Evolutionary conservation across 2,888 invertebrate genomes (phyloP).

Genomic region (Leptinotarsa haldemani): DNA sequence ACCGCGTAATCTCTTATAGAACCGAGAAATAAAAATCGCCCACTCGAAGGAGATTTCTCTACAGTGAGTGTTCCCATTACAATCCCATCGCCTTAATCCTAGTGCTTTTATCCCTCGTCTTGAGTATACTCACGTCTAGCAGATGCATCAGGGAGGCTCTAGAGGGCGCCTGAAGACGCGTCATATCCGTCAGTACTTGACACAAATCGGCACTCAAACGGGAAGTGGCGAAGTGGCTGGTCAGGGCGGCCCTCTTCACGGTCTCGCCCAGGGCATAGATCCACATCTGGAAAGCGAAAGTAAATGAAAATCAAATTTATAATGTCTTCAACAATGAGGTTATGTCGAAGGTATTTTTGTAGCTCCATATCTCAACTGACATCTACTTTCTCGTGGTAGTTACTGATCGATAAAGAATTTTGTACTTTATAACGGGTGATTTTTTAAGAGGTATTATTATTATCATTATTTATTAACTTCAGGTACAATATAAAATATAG

Average conservation of each 20-base stretch:
- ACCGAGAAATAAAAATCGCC: slow-evolving; percentile 12
- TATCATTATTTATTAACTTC: too few species aligned
- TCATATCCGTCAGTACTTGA: slow-evolving; percentile 70
- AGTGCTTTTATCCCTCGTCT: slow-evolving; percentile 12
- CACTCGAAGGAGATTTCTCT: neutral
- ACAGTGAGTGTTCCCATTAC: slow-evolving; percentile 6
- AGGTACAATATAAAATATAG: too few species aligned
- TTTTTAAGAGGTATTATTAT: too few species aligned
- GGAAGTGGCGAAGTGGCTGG: slow-evolving; percentile 64
- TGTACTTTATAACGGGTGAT: too few species aligned
- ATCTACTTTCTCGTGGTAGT: too few species aligned
- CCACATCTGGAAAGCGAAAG: slow-evolving; percentile 69
- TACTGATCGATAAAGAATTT: too few species aligned
- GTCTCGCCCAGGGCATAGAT: slow-evolving; percentile 72
- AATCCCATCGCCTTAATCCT: slow-evolving; percentile 2
- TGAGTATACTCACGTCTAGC: slow-evolving; percentile 69
- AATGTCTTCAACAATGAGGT: neutral
- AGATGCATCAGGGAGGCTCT: slow-evolving; percentile 73
- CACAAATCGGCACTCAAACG: slow-evolving; percentile 68
- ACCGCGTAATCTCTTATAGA: neutral
- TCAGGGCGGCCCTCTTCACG: slow-evolving; percentile 68
- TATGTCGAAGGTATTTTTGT: neutral
- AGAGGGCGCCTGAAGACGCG: slow-evolving; percentile 67
- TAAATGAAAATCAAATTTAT: neutral
- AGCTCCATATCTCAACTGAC: too few species aligned